A percentile compares a stretch with the other conserved stretches of the same genome.
These are phyloP conservation scores for Ellobius talpinus DNA, from an alignment of 2,113 vertebrate species.

Conservation along the genomic window DNA sequence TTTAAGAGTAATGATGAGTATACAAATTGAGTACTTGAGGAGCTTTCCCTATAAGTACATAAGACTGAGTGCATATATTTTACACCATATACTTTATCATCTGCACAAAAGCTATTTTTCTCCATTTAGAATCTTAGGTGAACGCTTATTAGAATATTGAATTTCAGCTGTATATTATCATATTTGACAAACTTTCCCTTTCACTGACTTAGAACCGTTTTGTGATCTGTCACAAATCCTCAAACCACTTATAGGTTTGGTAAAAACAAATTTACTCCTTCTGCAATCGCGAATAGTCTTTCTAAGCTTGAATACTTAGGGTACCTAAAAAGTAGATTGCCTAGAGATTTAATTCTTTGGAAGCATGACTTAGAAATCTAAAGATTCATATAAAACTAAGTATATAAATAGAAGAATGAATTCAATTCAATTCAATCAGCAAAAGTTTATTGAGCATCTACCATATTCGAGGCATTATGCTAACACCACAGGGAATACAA, in stretches of 20 bases:
- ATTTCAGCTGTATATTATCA: slow-evolving; percentile 56
- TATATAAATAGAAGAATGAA: slow-evolving; percentile 60
- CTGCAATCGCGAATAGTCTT: slow-evolving; percentile 5
- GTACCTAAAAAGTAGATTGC: slow-evolving; percentile 64
- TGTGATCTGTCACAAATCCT: slow-evolving; percentile 33
- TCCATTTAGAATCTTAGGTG: slow-evolving; percentile 35
- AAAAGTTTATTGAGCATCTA: slow-evolving; percentile 62
- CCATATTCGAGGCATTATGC: slow-evolving; percentile 50
- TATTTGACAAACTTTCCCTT: slow-evolving; percentile 57
- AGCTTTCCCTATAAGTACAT: slow-evolving; percentile 45
- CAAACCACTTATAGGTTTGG: slow-evolving; percentile 30
- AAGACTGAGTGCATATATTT: slow-evolving; percentile 55
- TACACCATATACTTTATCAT: slow-evolving; percentile 52
- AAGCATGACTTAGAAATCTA: slow-evolving; percentile 67
- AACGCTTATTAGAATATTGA: slow-evolving; percentile 16
- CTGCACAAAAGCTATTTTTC: slow-evolving; percentile 45
- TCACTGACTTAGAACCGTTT: slow-evolving; percentile 23
- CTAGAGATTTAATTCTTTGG: slow-evolving; percentile 57
- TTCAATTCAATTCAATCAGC: slow-evolving; percentile 61
- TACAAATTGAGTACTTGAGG: slow-evolving; percentile 68
- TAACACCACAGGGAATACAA: slow-evolving; percentile 46
- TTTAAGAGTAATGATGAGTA: slow-evolving; percentile 52
- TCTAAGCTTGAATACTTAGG: slow-evolving; percentile 49
- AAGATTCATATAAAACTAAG: slow-evolving; percentile 69
- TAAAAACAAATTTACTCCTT: slow-evolving; percentile 61